Evolutionary conservation across 2,888 invertebrate species (phyloP), one percentile per base, ranked within the genome.

Genomic region (Timema cristinae): DNA sequence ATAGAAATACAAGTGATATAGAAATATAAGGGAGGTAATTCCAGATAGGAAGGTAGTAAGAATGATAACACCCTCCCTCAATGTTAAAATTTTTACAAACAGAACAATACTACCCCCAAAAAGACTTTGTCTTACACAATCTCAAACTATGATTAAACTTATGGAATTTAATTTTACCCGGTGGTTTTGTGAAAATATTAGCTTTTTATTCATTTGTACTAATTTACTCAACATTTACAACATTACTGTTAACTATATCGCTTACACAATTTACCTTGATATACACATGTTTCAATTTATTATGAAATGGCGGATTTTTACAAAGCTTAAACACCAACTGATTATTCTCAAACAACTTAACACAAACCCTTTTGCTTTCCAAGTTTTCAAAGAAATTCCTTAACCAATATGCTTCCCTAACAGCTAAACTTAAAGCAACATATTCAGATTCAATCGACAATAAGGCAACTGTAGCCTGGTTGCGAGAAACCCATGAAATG

Each of bases 71-170:
- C n/a, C 15, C 59, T 32, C 56, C 59, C 59, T 59, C 59, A 59
- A n/a, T 8, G 15, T 15, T 32, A 59, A 4, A n/a, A n/a, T 56
- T 56, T 61, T 59, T 32, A 56, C 67, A 70, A 61, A 59, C 13
- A 68, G 70, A 48, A 7, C 68, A 68, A 67, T 1, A 71, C 7
- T 6, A 1, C 54, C 11, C 51, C 61, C 9, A 68, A n/a, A 67
- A 11, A 15, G 15, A n/a, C 16, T 16, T n/a, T 15, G 11, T 8
- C n/a, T 67, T 50, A 9, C 1, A 7, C 50, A 50, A 50, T 32
- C 15, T 9, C 50, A 51, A 67, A 13, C 50, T 16, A 51, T 2
- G 13, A 50, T 15, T 5, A 1, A 59, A 59, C 13, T 59, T 11
- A 9, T 59, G n/a, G 32, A 59, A 59, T 32, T 59, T 59, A n/a